phyloP scores from a whole-genome alignment of 2,113 vertebrate genomes.

The Toxostoma redivivum region DNA sequence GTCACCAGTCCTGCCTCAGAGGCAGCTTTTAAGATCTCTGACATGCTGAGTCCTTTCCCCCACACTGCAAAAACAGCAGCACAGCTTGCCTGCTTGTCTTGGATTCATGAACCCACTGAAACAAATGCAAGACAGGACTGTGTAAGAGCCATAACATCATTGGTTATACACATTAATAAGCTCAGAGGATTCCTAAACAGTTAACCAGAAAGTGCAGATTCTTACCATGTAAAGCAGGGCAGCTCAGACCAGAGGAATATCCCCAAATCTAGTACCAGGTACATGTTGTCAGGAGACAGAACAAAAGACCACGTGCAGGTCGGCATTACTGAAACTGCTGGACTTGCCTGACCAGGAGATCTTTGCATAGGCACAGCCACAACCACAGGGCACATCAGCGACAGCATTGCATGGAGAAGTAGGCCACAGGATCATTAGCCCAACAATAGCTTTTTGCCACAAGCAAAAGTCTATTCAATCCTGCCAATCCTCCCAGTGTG shows the following conservation, averaged over 20 bases:
- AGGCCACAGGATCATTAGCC: background rate
- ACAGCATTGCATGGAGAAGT: background rate
- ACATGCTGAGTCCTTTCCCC: background rate
- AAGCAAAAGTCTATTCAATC: background rate
- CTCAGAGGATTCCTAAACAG: background rate
- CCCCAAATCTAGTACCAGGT: background rate
- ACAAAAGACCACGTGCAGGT: background rate
- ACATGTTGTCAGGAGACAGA: background rate
- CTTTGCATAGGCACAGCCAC: background rate
- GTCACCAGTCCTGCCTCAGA: background rate
- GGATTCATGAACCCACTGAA: background rate
- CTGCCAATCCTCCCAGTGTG: background rate
- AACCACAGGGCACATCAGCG: background rate
- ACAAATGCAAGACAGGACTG: background rate
- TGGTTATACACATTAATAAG: background rate
- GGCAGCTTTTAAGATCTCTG: background rate
- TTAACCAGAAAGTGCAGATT: background rate
- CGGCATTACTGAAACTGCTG: background rate
- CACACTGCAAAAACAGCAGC: background rate
- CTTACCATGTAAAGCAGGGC: background rate
- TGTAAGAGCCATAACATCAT: background rate
- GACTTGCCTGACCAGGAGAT: background rate
- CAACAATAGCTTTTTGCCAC: background rate
- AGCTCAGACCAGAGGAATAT: background rate
- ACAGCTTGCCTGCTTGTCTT: accelerated